Base-by-base conservation (phyloP, 2,113 vertebrate genomes). In the Corvus hawaiiensis region DNA sequence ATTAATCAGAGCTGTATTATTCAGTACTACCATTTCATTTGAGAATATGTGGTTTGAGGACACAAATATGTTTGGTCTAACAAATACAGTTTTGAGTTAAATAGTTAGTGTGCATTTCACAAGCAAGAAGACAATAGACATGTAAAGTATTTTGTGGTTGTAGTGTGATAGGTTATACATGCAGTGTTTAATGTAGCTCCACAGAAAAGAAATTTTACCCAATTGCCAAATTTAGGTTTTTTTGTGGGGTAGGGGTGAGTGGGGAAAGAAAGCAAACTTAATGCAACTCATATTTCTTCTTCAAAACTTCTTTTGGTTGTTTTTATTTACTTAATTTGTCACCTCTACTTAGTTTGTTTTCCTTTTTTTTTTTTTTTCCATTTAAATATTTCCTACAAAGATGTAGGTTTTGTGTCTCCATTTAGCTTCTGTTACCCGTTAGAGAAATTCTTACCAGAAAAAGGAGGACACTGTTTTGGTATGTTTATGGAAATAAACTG, bases 391-490 rank as follows among this genome's bases (percentile, higher is more conserved):
- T 95, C 86, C 84, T 77, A 80, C 43, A 93, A 91, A 92, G 72
- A 44, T 78, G 83, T 94, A 95, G 89, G 89, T 87, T 94, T 94
- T 96, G 72, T 92, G 80, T 93, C 91, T 95, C 51, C 77, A 72
- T 89, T 96, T 94, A 92, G 69, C 93, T 91, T 96, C 81, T 91
- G 91, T 89, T 96, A 41, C 32, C 84, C 71, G 78, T 86, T 94
- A 96, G 69, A 95, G 77, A 95, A 92, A 89, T 91, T 91, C 52
- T 96, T 95, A 32, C 64, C 69, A 91, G 93, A 82, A 87, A 96
- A 74, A 96, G 81, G 94, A 96, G 84, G 93, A 85, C 74, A 86
- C 41, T 96, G 67, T 92, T 93, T 94, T 96, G 89, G 74, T 96
- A 87, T 95, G 87, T 92, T 95, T 94, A 83, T 93, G 84, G 89